Conservation (phyloP, 2,888 invertebrate species). For the Drosophila falleni region DNA sequence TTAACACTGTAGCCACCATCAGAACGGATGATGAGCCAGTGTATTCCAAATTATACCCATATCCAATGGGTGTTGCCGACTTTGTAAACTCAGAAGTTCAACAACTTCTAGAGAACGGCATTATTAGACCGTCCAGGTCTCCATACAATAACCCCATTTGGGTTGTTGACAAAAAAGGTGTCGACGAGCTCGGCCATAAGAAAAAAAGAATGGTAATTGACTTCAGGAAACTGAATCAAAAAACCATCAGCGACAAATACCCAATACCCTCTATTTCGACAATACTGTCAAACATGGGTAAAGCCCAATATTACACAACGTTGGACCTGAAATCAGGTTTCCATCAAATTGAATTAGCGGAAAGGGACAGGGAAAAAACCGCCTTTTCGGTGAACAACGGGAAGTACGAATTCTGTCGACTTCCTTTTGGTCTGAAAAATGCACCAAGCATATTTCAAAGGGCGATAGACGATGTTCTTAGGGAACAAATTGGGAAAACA, state of each 20-base stretch:
- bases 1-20: conserved; percentile 10
- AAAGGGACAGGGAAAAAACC: conserved; percentile 10
- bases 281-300: conserved; percentile 4
- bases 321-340: conserved; percentile 12
- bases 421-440: too few species aligned
- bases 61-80: conserved; percentile 16
- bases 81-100: conserved; percentile 26
- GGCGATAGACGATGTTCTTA: conserved; percentile 8
- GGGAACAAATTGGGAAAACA: background rate
- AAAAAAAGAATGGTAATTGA: conserved; percentile 9
- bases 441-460: conserved; percentile 19
- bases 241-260: conserved; percentile 11
- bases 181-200: conserved; percentile 10
- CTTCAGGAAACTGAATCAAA: conserved; percentile 16
- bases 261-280: conserved; percentile 12
- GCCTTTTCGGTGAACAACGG: conserved; percentile 4
- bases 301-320: conserved; percentile 9
- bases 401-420: conserved; percentile 10
- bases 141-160: conserved; percentile 17
- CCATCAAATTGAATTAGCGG: conserved; percentile 1
- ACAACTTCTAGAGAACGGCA: conserved; percentile 6
- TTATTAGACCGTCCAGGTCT: conserved; percentile 1
- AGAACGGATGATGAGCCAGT: conserved; percentile 16
- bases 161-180: conserved; percentile 21
- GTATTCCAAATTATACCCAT: conserved; percentile 22